Percentiles rank a stretch among this genome's conserved stretches.
These are phyloP conservation scores for Lichenostomus cassidix DNA, from an alignment of 2,113 vertebrate species.

Conservation along the genomic window DNA sequence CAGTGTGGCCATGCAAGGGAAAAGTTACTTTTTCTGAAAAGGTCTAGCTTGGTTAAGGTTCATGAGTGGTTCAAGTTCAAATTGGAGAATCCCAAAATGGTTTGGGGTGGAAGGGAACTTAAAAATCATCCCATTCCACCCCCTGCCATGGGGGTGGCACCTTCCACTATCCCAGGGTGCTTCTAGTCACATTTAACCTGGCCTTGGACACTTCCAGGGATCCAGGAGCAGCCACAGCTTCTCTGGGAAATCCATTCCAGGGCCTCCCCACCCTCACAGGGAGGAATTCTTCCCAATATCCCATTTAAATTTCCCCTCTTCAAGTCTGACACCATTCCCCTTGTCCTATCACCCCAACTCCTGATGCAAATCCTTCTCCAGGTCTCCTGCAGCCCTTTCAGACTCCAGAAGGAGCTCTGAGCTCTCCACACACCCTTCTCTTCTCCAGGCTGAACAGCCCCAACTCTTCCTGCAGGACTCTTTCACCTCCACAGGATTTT, in stretches of 20 bases:
- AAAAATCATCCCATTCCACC: background rate
- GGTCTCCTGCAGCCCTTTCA: background rate
- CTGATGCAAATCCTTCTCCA: background rate
- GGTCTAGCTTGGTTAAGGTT: background rate
- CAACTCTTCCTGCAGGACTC: background rate
- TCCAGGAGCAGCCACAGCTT: background rate
- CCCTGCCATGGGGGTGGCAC: background rate
- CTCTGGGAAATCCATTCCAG: background rate
- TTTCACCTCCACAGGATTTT: background rate
- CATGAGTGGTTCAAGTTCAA: background rate
- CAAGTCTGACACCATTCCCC: background rate
- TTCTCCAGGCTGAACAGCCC: background rate
- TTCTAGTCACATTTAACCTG: background rate
- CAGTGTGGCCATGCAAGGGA: fast-evolving
- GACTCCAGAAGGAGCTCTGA: background rate
- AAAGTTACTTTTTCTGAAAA: background rate
- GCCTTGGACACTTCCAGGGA: background rate
- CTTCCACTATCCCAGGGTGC: background rate
- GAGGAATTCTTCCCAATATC: background rate
- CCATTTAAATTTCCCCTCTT: background rate
- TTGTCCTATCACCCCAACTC: background rate
- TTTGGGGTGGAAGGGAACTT: background rate
- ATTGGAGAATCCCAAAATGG: background rate
- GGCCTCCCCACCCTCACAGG: background rate
- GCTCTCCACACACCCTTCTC: background rate